Base-by-base conservation (phyloP, 2,888 invertebrate species). In the Trilocha varians region DNA sequence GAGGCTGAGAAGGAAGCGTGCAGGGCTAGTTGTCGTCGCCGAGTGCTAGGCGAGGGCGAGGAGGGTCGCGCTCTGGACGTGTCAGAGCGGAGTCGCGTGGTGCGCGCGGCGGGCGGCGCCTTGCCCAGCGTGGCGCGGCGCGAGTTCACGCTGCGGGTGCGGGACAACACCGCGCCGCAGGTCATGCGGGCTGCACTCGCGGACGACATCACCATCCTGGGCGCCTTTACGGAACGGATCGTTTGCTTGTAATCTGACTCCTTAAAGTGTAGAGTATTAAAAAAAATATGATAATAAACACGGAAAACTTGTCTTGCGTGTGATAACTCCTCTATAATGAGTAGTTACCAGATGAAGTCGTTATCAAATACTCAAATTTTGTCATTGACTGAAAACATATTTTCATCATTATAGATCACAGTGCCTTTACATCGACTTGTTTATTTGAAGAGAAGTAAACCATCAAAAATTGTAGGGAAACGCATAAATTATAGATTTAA, bases 161-260 rank as follows among this genome's bases (percentile, higher is more conserved):
- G 64, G 36, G 78, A 78, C 49, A 62, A 65, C 14, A 70, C 69
- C 9, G 74, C 68, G 5, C 78, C 79, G 35, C 84, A 84, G 49
- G 61, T 77, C 32, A 66, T 85, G 75, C 75, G 85, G 34, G 83
- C 82, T 15, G 77, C 79, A 13, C 71, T 84, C 17, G 65, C 74
- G 34, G 56, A 59, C 25, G 84, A 85, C 55, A 76, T 85, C 72
- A 73, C 65, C 36, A 62, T 85, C 45, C 55, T 83, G 13, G 83
- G 83, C 18, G 84, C 82, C 35, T 83, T 85, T 50, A 84, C 83
- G 9, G 84, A 85, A 55, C 75, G 73, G 36, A 70, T 74, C 38
- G 83, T 80, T 39, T 79, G 82, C 49, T 70, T 82, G 73, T 84
- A 82, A 71, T 71, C 50, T 37, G 37, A 42, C 38, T 15, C 15